Evolutionary conservation across 2,888 invertebrate genomes (phyloP), one percentile per base, ranked within the genome.

Genomic region (Patella depressa): DNA sequence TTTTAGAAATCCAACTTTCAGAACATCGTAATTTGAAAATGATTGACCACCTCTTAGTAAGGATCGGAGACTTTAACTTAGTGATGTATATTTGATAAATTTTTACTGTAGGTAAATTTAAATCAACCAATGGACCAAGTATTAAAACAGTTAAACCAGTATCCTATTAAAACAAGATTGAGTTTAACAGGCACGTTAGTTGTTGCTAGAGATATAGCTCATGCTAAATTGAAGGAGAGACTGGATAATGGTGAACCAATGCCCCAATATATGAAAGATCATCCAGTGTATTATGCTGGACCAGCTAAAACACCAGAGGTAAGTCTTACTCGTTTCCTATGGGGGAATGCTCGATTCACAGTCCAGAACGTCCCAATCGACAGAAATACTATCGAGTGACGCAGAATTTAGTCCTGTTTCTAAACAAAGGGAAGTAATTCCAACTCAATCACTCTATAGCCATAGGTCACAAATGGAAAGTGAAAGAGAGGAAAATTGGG

Each of bases 271-370:
- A 80, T 91, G 53, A 91, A 90, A 82, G 88, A 92, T 78, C 91
- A 92, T 79, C 91, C 92, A 5, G 88, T 92, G 11, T 92, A 92
- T 80, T 92, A 92, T 80, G 92, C 92, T 73, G 92, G 92, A 14
- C 91, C 92, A 15, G 91, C 92, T 53, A 92, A 92, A 80, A 91
- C 91, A 24, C 92, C 92, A 12, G 85, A 89, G 85, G 91, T 90
- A 76, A 59, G 77, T 45, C 34, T 69, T 9, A 45, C 3, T 45
- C 4, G 45, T 45, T 45, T 45, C 9, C 0, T 45, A 45, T 45
- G 45, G n/a, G n/a, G n/a, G n/a, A n/a, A n/a, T n/a, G n/a, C n/a
- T n/a, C n/a, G n/a, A n/a, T n/a, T n/a, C n/a, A n/a, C n/a, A n/a
- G n/a, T n/a, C n/a, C n/a, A n/a, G n/a, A n/a, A n/a, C n/a, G n/a